Conservation (phyloP, 2,113 vertebrate species). For the Papio anubis region DNA sequence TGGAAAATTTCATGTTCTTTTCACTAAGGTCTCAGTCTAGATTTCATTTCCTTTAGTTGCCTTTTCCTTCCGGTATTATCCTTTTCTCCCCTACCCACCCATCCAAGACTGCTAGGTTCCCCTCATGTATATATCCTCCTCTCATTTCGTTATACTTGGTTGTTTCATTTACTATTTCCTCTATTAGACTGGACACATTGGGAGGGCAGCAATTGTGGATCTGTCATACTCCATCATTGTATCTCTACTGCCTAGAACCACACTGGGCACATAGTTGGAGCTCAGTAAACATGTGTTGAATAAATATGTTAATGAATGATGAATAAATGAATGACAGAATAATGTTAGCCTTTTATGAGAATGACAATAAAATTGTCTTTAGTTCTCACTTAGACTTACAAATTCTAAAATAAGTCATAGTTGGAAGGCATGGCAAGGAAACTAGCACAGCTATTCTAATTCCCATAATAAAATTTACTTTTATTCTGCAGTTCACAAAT, state of each 20-base stretch:
- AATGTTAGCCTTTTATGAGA: constrained; percentile 5
- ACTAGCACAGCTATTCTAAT: neutral
- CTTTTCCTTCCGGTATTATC: neutral
- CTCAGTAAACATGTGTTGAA: constrained; percentile 30
- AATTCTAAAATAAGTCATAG: constrained; percentile 27
- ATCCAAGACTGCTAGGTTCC: neutral
- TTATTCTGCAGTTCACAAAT: neutral
- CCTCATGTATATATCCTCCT: neutral
- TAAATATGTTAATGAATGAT: neutral
- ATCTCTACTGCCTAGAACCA: neutral
- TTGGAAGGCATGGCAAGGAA: constrained; percentile 32
- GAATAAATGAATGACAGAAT: neutral
- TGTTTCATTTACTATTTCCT: constrained; percentile 8
- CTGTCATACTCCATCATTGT: neutral
- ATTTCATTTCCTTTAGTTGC: neutral
- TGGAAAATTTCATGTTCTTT: neutral
- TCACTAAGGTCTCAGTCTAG: neutral
- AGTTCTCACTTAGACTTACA: neutral
- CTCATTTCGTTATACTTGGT: neutral
- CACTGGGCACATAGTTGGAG: neutral
- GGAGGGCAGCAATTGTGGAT: neutral
- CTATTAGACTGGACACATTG: too few species aligned
- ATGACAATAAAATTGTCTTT: constrained; percentile 36
- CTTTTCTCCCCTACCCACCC: neutral
- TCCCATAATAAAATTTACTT: neutral